Percentiles rank a stretch among this genome's conserved stretches.
Evolutionary conservation across 2,113 vertebrate genomes (phyloP).

Genomic region (Passer domesticus): DNA sequence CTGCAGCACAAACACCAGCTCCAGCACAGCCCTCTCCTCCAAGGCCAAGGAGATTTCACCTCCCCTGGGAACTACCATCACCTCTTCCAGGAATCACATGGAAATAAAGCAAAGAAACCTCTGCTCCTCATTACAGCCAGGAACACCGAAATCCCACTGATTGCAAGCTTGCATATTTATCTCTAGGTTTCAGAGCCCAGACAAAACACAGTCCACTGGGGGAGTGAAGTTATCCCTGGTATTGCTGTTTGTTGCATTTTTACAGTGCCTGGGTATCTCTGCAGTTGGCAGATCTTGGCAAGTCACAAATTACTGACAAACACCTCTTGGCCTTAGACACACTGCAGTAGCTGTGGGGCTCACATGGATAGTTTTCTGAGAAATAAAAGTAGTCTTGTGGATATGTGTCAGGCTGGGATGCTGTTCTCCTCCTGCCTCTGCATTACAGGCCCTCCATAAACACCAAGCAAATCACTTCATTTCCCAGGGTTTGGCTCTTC

Average conservation of each 20-base stretch:
- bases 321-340: not conserved
- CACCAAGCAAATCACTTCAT: not conserved
- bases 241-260: not conserved
- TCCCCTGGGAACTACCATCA: not conserved
- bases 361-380: not conserved
- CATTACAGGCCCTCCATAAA: not conserved
- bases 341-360: not conserved
- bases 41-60: not conserved
- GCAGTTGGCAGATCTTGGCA: not conserved
- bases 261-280: not conserved
- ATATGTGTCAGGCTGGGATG: not conserved
- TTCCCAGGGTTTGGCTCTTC: not conserved
- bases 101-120: not conserved
- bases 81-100: slow-evolving; percentile 29
- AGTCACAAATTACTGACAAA: not conserved
- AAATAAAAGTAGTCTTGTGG: not conserved
- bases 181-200: slow-evolving; percentile 43
- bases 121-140: slow-evolving; percentile 25
- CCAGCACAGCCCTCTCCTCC: not conserved
- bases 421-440: not conserved
- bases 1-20: not conserved
- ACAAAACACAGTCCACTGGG: slow-evolving; percentile 40
- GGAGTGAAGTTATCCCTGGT: slow-evolving; percentile 17
- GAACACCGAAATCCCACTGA: slow-evolving; percentile 44
- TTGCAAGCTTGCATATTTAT: slow-evolving; percentile 47